These are phyloP conservation scores for Cinclus mexicanus DNA, from an alignment of 2,113 vertebrate genomes.

Conservation along the genomic window DNA sequence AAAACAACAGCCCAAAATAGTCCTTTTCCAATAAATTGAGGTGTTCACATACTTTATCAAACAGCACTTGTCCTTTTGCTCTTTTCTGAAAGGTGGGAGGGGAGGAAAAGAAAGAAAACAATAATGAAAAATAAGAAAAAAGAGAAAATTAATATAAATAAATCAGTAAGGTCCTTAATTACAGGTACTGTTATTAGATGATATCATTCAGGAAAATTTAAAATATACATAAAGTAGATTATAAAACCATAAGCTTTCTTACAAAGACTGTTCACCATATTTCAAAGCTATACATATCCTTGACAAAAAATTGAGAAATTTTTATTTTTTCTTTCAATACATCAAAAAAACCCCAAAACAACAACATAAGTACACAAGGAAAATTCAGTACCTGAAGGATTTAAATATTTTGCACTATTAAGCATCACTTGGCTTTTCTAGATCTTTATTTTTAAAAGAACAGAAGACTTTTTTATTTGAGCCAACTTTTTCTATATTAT, in stretches of 20 bases:
- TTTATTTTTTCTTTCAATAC: not conserved
- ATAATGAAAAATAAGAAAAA: not conserved
- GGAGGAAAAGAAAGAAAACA: not conserved
- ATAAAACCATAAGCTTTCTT: not conserved
- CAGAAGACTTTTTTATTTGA: rapidly evolving
- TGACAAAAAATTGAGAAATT: not conserved
- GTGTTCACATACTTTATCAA: constrained; percentile 83
- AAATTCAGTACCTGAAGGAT: not conserved
- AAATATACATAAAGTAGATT: not conserved
- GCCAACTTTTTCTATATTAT: not conserved
- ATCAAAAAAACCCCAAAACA: not conserved
- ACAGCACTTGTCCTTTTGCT: constrained; percentile 81
- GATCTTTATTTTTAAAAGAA: not conserved
- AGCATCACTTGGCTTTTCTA: not conserved
- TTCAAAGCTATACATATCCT: not conserved
- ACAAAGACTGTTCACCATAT: not conserved
- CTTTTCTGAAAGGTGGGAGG: constrained; percentile 71
- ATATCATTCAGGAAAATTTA: not conserved
- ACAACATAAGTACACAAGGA: not conserved
- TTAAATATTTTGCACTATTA: not conserved
- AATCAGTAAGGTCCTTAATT: not conserved
- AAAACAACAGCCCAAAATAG: constrained; percentile 83
- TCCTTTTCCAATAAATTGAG: constrained; percentile 89
- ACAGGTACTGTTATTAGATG: rapidly evolving
- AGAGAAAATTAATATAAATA: not conserved